Base-by-base conservation (phyloP, 2,113 vertebrate species). In the Hemiscyllium ocellatum region DNA sequence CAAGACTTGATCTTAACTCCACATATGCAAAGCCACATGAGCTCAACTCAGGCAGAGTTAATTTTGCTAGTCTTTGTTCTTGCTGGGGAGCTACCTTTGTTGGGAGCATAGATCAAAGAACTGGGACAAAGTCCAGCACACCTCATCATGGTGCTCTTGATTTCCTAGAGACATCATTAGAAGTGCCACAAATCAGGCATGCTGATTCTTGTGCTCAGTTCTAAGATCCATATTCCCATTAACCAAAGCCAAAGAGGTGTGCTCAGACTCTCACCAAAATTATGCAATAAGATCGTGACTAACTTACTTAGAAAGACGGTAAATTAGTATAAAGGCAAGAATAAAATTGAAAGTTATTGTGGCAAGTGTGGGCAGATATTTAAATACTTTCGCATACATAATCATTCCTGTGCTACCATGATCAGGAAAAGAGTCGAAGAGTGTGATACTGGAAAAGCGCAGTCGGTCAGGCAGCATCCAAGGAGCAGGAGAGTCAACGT, bases 31-130 rank as follows among this genome's bases (percentile, higher is more conserved):
- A 33, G 87, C 29, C 12, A n/a, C 26, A 13, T 56, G 29, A 65
- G 29, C 15, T 65, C 50, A 15, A 61, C 87, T 90, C 26, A 26
- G 29, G 61, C 15, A 90, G 3, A 15, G 26, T n/a, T 65, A n/a
- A n/a, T 90, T 56, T 29, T 56, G 24, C 29, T n/a, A 52, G 50
- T 90, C 87, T 65, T 24, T 65, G 26, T 29, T 65, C 52, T 17
- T 65, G 26, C 56, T 90, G 26, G 29, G 24, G 26, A 90, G 52
- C 29, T 65, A 13, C 52, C 17, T 4, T 29, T 83, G 1, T 65
- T 65, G 56, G 50, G 13, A 90, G 56, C 87, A 90, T 13, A 65
- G 87, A 33, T 90, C 87, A 90, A 29, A 90, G 87, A 90, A 90
- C 26, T 33, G 52, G 29, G 10, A 83, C 37, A 65, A 29, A 61